Evolutionary conservation across 2,888 invertebrate genomes (phyloP).

Genomic region (Baronia brevicornis): DNA sequence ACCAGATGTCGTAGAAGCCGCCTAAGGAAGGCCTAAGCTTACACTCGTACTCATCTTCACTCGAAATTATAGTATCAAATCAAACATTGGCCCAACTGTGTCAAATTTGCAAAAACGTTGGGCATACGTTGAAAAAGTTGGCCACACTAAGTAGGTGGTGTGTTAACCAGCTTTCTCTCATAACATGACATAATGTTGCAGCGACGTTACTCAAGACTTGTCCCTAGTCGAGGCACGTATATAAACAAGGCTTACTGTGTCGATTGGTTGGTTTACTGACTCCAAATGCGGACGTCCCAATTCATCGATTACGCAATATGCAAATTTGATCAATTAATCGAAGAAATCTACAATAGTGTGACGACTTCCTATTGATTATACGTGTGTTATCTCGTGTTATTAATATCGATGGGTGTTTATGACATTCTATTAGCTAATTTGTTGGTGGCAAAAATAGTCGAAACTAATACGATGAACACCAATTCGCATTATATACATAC

Average conservation of each 20-base stretch:
- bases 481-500: too few relatives aligned
- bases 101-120: too few relatives aligned
- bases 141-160: slow-evolving; percentile 8
- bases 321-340: slow-evolving; percentile 9
- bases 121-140: slow-evolving; percentile 9
- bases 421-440: too few relatives aligned
- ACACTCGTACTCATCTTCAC: too few relatives aligned
- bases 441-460: too few relatives aligned
- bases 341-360: too few relatives aligned
- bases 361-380: too few relatives aligned
- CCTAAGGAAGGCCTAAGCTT: too few relatives aligned
- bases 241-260: slow-evolving; percentile 25
- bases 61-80: slow-evolving; percentile 6
- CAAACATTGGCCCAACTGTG: slow-evolving; percentile 6
- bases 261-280: slow-evolving; percentile 14
- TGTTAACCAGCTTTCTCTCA: slow-evolving; percentile 15
- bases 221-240: slow-evolving; percentile 16
- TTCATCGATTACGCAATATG: slow-evolving; percentile 9
- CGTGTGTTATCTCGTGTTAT: too few relatives aligned
- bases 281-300: slow-evolving; percentile 14
- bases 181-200: slow-evolving; percentile 14
- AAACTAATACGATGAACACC: too few relatives aligned
- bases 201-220: slow-evolving; percentile 13
- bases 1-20: too few relatives aligned
- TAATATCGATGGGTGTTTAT: too few relatives aligned